A percentile compares a stretch with the other conserved stretches of the same genome.
phyloP scores from a whole-genome alignment of 2,113 vertebrate genomes.

The Myotis yumanensis region DNA sequence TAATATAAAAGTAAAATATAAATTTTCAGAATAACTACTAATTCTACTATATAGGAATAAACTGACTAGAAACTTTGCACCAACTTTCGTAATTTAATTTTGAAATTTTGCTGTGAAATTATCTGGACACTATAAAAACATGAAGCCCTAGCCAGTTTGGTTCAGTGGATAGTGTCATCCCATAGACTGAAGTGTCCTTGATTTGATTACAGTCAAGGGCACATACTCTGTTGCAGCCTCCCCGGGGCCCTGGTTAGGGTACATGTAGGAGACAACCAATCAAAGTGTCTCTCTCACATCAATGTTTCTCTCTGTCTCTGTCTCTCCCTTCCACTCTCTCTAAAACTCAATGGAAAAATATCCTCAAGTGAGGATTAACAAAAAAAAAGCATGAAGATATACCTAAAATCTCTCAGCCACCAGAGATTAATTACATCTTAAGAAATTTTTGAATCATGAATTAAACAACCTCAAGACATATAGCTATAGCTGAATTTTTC shows the following conservation, averaged over 20 bases:
- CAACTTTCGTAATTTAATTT: background rate
- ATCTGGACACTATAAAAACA: background rate
- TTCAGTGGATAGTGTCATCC: no score
- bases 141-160: background rate
- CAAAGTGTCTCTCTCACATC: no score
- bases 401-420: background rate
- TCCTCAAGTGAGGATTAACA: no score
- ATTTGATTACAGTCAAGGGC: no score
- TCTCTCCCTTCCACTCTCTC: no score
- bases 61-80: background rate
- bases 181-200: no score
- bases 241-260: no score
- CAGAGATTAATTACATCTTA: background rate
- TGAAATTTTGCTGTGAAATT: slow-evolving; percentile 4
- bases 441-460: background rate
- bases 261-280: no score
- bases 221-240: no score
- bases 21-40: background rate
- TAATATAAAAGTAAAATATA: background rate
- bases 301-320: no score
- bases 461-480: background rate
- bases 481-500: background rate
- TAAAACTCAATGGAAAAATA: no score
- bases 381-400: slow-evolving; percentile 2
- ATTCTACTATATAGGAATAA: background rate